Conservation (phyloP, 2,888 invertebrate species). For the Tenthredo mesomela region DNA sequence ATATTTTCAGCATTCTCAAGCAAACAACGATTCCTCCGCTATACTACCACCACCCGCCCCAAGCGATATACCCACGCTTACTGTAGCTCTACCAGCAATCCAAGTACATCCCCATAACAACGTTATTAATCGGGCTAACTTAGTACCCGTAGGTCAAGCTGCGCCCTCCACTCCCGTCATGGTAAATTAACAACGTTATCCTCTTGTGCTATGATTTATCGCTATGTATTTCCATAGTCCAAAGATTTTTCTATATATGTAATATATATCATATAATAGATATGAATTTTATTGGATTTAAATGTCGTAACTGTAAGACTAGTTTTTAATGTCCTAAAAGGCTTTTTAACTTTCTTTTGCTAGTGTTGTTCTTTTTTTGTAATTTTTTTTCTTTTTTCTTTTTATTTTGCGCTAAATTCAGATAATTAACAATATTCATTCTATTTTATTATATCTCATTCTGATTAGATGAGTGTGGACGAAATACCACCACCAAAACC, state of each 20-base stretch:
- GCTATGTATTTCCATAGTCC: neutral
- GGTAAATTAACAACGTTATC: constrained; percentile 18
- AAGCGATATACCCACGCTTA: constrained; percentile 62
- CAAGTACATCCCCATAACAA: constrained; percentile 55
- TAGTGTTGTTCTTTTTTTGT: neutral
- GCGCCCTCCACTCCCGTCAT: constrained; percentile 48
- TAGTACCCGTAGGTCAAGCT: constrained; percentile 46
- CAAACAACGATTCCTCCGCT: constrained; percentile 60
- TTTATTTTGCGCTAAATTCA: neutral
- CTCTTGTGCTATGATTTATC: neutral
- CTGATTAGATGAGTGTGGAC: constrained; percentile 69
- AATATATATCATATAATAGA: neutral
- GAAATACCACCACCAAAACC: constrained; percentile 91
- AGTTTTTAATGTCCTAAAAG: neutral
- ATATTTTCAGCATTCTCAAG: constrained; percentile 62
- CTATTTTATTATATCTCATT: too few species aligned
- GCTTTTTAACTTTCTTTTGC: neutral
- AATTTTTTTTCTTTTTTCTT: too few species aligned
- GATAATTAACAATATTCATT: neutral
- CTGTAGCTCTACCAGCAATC: constrained; percentile 63
- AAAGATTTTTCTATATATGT: neutral
- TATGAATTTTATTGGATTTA: neutral
- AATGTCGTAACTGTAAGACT: neutral
- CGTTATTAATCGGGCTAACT: constrained; percentile 32
- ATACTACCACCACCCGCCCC: constrained; percentile 59